phyloP scores from a whole-genome alignment of 2,888 invertebrate genomes.

The Gymnocheta viridis region DNA sequence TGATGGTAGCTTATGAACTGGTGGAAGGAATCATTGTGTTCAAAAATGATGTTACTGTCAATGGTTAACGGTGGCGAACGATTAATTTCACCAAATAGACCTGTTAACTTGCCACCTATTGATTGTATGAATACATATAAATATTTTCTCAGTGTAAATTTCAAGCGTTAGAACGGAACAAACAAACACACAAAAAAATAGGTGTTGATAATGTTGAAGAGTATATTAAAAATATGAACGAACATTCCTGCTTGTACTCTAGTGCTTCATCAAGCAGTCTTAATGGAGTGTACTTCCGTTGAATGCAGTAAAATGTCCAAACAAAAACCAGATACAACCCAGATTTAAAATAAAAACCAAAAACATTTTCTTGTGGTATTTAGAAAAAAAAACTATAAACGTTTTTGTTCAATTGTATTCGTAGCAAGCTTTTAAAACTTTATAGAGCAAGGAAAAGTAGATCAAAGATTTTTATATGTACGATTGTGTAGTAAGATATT shows the following conservation, averaged over 20 bases:
- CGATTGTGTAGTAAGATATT: too few relatives aligned
- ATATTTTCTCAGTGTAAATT: background rate
- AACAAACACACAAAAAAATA: constrained; percentile 5
- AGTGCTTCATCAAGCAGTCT: constrained; percentile 15
- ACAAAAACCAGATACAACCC: constrained; percentile 13
- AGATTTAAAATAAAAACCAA: constrained; percentile 14
- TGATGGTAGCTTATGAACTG: too few relatives aligned
- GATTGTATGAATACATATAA: too few relatives aligned
- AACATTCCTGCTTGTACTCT: constrained; percentile 10
- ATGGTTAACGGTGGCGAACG: too few relatives aligned
- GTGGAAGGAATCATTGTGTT: too few relatives aligned
- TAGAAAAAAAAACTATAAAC: background rate
- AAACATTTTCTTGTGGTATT: background rate
- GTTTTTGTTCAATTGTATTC: background rate
- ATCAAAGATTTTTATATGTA: too few relatives aligned
- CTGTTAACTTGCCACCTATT: too few relatives aligned
- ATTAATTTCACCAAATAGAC: too few relatives aligned
- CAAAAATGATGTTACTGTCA: too few relatives aligned
- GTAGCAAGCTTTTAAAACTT: background rate
- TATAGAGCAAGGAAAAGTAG: background rate
- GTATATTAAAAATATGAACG: constrained; percentile 24
- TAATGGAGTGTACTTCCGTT: constrained; percentile 49
- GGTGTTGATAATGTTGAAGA: constrained; percentile 21
- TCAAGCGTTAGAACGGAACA: background rate
- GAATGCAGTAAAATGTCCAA: constrained; percentile 56